These are phyloP conservation scores for Silvanus unidentatus DNA, from an alignment of 2,888 invertebrate species.

Conservation along the genomic window DNA sequence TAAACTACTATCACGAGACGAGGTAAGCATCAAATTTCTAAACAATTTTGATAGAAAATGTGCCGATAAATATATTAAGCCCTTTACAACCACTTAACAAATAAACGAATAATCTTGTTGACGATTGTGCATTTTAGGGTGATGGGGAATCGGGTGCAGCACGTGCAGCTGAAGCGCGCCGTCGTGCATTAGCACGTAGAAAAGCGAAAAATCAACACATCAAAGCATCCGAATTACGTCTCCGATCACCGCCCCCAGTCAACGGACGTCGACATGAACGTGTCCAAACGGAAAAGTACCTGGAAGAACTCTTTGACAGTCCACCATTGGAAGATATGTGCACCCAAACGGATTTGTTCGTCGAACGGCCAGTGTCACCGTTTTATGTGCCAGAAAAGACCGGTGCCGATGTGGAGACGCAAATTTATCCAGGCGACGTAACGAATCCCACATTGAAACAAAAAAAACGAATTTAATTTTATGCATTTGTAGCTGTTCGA, in stretches of 20 bases:
- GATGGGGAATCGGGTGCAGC: slow-evolving; percentile 52
- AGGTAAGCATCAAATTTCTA: slow-evolving; percentile 18
- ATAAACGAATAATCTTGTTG: too few species aligned
- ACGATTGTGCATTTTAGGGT: slow-evolving; percentile 32
- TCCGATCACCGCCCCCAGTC: slow-evolving; percentile 71
- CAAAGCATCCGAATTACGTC: slow-evolving; percentile 47
- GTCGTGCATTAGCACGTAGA: slow-evolving; percentile 69
- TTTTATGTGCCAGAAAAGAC: slow-evolving; percentile 71
- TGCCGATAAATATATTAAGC: not conserved
- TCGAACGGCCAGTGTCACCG: slow-evolving; percentile 77
- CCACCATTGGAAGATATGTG: slow-evolving; percentile 72
- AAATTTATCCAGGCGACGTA: slow-evolving; percentile 86
- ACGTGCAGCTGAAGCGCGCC: slow-evolving; percentile 58
- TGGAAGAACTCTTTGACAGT: slow-evolving; percentile 76
- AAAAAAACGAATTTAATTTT: not conserved
- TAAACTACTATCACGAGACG: slow-evolving; percentile 46
- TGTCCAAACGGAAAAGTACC: slow-evolving; percentile 83
- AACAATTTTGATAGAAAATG: not conserved
- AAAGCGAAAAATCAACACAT: slow-evolving; percentile 57
- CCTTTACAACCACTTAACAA: too few species aligned
- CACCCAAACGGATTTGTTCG: slow-evolving; percentile 75
- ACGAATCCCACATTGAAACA: slow-evolving; percentile 31
- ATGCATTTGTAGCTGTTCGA: slow-evolving; percentile 64
- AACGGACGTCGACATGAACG: slow-evolving; percentile 78
- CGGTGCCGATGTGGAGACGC: slow-evolving; percentile 68